phyloP scores from a whole-genome alignment of 1,140 invertebrate species.

The Euwallacea similis region DNA sequence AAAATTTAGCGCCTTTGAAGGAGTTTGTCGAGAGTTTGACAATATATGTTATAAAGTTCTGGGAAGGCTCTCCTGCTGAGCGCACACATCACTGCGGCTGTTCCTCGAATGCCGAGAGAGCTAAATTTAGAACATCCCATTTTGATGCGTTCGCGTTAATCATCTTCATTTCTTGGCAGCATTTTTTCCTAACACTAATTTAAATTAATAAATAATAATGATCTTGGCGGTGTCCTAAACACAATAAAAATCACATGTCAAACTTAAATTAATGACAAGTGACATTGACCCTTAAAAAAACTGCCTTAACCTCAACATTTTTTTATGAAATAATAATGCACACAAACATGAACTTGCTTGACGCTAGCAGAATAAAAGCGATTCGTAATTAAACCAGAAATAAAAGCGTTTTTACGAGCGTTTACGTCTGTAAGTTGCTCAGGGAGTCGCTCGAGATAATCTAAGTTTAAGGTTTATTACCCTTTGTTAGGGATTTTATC shows the following conservation, averaged over 20 bases:
- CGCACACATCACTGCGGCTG: not conserved
- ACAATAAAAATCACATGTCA: no score
- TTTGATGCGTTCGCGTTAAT: slow-evolving; percentile 18
- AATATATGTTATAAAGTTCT: slow-evolving; percentile 9
- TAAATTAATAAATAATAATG: no score
- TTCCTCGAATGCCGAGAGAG: slow-evolving; percentile 6
- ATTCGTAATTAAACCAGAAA: slow-evolving; percentile 15
- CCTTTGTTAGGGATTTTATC: slow-evolving; percentile 19
- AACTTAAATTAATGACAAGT: no score
- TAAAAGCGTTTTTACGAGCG: slow-evolving; percentile 22
- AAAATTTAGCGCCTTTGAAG: slow-evolving; percentile 5
- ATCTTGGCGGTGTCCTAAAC: no score
- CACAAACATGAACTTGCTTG: no score
- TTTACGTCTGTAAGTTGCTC: slow-evolving; percentile 17
- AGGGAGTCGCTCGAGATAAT: slow-evolving; percentile 18
- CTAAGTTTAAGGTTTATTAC: slow-evolving; percentile 26
- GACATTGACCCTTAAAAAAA: no score
- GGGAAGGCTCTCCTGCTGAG: slow-evolving; percentile 14
- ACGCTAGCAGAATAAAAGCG: no score
- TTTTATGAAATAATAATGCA: no score
- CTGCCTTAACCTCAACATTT: no score
- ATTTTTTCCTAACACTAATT: not conserved
- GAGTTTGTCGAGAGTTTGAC: not conserved
- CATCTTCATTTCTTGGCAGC: not conserved
- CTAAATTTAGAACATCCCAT: slow-evolving; percentile 14